Conservation (phyloP, 1,140 invertebrate species). For the Solenopsis invicta region DNA sequence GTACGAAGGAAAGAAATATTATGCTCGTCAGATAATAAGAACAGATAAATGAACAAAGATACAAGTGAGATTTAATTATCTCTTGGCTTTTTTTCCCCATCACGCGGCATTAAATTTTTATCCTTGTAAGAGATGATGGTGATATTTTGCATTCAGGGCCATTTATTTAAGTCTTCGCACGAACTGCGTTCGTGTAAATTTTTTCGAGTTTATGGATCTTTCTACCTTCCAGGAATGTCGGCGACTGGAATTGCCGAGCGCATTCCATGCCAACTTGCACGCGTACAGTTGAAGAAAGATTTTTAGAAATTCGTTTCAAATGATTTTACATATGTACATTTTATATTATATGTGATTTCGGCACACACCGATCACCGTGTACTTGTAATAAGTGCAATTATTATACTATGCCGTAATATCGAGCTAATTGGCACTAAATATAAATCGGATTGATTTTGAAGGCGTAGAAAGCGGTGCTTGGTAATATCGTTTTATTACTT, state of each 20-base stretch:
- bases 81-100: not conserved
- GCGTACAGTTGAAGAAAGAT: constrained; percentile 10
- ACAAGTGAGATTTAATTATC: not conserved
- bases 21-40: not conserved
- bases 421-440: not conserved
- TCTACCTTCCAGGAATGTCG: constrained; percentile 23
- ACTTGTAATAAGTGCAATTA: not conserved
- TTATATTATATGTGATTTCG: constrained; percentile 1
- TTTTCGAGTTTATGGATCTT: constrained; percentile 43
- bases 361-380: not conserved
- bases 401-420: not conserved
- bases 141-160: not conserved
- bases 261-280: constrained; percentile 31
- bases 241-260: constrained; percentile 21
- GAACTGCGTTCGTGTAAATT: constrained; percentile 16
- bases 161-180: not conserved
- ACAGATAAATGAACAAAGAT: not conserved
- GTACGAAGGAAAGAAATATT: not conserved
- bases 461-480: not conserved
- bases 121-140: not conserved
- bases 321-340: constrained; percentile 13
- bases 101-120: not conserved
- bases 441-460: not conserved
- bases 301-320: constrained; percentile 9
- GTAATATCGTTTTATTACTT: not conserved